Conservation (phyloP, 2,797 vertebrate species). For the Salmo trutta region DNA sequence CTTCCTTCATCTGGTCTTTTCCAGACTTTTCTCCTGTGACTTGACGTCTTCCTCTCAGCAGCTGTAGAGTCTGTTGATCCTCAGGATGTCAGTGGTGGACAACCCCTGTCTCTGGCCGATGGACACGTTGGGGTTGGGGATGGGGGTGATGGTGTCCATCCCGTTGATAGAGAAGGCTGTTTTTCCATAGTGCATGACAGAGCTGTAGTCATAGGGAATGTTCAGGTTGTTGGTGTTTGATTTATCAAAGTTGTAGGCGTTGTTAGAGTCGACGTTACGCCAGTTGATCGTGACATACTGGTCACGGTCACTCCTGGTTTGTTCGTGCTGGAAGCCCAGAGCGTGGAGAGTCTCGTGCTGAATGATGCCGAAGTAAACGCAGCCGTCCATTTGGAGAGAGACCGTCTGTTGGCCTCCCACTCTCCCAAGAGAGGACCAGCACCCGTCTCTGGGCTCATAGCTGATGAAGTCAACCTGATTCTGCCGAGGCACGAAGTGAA, state of each 20-base stretch:
- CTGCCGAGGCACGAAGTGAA: constrained; percentile 41
- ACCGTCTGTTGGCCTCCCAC: constrained; percentile 67
- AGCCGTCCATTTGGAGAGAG: constrained; percentile 69
- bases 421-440: constrained; percentile 72
- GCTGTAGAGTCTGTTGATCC: constrained; percentile 6
- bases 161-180: constrained; percentile 45
- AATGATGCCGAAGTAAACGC: constrained; percentile 64
- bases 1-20: neutral
- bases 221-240: constrained; percentile 67
- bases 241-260: constrained; percentile 63
- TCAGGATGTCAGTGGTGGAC: constrained; percentile 12
- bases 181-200: constrained; percentile 76
- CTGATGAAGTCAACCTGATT: constrained; percentile 46
- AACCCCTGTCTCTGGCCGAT: constrained; percentile 12
- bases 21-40: neutral
- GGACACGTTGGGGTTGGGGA: constrained; percentile 11
- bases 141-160: constrained; percentile 42
- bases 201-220: constrained; percentile 73
- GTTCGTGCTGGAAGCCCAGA: constrained; percentile 73
- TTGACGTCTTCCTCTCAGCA: neutral
- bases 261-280: constrained; percentile 55
- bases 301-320: constrained; percentile 73
- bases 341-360: constrained; percentile 71
- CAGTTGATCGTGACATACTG: constrained; percentile 70
- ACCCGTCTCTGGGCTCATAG: constrained; percentile 36